Evolutionary conservation across 2,797 vertebrate genomes (phyloP).

Genomic region (Galaxias olidus): DNA sequence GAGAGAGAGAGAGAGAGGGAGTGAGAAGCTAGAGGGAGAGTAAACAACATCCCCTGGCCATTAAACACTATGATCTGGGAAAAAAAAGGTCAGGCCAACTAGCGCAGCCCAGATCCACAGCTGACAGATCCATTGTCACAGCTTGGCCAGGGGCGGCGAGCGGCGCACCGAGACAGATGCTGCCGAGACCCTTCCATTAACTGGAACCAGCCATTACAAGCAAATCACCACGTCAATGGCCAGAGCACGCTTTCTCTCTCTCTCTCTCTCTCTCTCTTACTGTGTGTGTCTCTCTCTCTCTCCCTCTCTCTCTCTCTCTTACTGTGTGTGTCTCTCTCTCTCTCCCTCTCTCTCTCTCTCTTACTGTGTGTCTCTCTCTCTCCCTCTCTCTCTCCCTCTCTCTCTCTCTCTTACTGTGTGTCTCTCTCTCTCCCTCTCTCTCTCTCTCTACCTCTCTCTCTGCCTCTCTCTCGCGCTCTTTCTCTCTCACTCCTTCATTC

Average conservation of each 20-base stretch:
- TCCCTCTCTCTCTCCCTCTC: neutral
- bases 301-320: no score
- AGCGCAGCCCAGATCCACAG: slow-evolving; percentile 52
- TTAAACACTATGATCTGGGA: slow-evolving; percentile 62
- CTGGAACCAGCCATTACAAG: slow-evolving; percentile 58
- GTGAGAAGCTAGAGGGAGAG: slow-evolving; percentile 38
- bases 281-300: no score
- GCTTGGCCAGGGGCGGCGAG: slow-evolving; percentile 55
- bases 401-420: slow-evolving; percentile 14
- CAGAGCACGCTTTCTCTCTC: neutral
- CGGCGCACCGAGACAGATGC: slow-evolving; percentile 50
- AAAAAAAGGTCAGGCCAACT: slow-evolving; percentile 69
- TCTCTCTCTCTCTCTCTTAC: no score
- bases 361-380: slow-evolving; percentile 9
- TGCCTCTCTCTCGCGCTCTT: slow-evolving; percentile 10
- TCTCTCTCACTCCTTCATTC: slow-evolving; percentile 16
- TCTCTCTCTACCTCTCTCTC: slow-evolving; percentile 10
- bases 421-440: neutral
- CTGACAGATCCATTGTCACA: slow-evolving; percentile 62
- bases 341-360: slow-evolving; percentile 7
- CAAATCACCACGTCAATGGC: slow-evolving; percentile 56
- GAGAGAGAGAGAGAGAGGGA: slow-evolving; percentile 14
- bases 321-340: neutral
- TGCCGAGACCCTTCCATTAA: slow-evolving; percentile 49
- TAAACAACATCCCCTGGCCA: slow-evolving; percentile 62